Percentiles rank a stretch among this genome's conserved stretches.
These are phyloP conservation scores for Aphelocoma californica DNA, from an alignment of 2,797 vertebrate genomes.

Conservation along the genomic window DNA sequence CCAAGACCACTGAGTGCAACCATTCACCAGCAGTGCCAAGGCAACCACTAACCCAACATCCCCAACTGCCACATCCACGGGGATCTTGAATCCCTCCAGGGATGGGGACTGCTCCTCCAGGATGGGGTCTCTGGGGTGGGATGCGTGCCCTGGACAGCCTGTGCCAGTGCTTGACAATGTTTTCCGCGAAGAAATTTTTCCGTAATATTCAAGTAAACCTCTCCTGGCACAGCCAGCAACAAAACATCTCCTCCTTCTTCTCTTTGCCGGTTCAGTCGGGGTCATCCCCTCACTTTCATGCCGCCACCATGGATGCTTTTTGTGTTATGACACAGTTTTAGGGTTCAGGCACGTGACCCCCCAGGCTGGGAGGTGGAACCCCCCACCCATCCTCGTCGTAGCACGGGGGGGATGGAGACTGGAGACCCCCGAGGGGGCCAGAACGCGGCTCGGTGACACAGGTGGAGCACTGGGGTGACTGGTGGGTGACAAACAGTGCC, in stretches of 20 bases:
- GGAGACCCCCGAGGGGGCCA: neutral
- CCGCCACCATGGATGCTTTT: rapidly evolving
- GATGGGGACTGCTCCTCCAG: neutral
- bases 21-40: neutral
- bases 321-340: rapidly evolving
- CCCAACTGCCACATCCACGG: neutral
- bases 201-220: neutral
- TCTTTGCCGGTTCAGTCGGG: rapidly evolving
- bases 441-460: neutral
- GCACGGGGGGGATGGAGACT: neutral
- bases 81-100: neutral
- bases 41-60: rapidly evolving
- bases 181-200: neutral
- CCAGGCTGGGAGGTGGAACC: rapidly evolving
- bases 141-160: neutral
- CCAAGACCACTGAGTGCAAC: neutral
- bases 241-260: rapidly evolving
- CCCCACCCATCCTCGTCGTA: rapidly evolving
- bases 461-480: neutral
- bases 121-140: neutral
- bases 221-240: rapidly evolving
- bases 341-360: neutral
- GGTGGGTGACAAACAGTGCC: neutral
- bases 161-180: neutral
- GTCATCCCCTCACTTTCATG: rapidly evolving